A percentile compares a stretch with the other conserved stretches of the same genome.
These are phyloP conservation scores for Phoebastria nigripes DNA, from an alignment of 2,797 vertebrate genomes.

Conservation along the genomic window DNA sequence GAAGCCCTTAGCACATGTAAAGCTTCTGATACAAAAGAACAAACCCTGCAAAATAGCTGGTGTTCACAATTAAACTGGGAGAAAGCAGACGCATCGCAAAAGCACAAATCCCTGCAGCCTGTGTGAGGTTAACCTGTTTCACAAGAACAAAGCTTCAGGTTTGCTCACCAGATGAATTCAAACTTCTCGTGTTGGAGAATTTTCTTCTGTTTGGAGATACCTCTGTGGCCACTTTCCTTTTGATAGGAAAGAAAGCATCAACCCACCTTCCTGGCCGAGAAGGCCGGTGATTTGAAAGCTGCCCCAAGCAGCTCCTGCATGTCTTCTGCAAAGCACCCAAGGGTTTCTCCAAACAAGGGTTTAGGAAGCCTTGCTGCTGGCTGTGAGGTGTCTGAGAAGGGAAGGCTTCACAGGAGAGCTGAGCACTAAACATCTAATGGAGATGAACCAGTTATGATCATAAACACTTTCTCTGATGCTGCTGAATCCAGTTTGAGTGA, in stretches of 20 bases:
- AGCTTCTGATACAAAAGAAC: not conserved
- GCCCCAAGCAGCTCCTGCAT: not conserved
- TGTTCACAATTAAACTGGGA: not conserved
- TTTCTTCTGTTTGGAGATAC: not conserved
- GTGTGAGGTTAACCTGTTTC: not conserved
- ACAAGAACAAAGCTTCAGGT: not conserved
- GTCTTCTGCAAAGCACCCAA: not conserved
- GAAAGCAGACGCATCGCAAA: rapidly evolving
- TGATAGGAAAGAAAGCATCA: no score
- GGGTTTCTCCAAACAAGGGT: no score
- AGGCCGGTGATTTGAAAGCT: not conserved
- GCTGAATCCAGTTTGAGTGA: not conserved
- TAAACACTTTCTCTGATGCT: not conserved
- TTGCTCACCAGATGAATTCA: not conserved
- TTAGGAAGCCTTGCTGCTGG: not conserved
- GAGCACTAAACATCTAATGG: no score
- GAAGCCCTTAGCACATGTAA: not conserved
- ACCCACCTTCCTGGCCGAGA: not conserved
- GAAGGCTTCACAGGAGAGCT: not conserved
- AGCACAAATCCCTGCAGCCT: rapidly evolving
- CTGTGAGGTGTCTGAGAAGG: no score
- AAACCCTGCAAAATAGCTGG: not conserved
- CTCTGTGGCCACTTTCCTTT: not conserved
- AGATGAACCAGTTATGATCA: not conserved
- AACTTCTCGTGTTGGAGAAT: not conserved